A percentile compares a stretch with the other conserved stretches of the same genome.
These are phyloP conservation scores for Vombatus ursinus DNA, from an alignment of 2,113 vertebrate species.

Conservation along the genomic window DNA sequence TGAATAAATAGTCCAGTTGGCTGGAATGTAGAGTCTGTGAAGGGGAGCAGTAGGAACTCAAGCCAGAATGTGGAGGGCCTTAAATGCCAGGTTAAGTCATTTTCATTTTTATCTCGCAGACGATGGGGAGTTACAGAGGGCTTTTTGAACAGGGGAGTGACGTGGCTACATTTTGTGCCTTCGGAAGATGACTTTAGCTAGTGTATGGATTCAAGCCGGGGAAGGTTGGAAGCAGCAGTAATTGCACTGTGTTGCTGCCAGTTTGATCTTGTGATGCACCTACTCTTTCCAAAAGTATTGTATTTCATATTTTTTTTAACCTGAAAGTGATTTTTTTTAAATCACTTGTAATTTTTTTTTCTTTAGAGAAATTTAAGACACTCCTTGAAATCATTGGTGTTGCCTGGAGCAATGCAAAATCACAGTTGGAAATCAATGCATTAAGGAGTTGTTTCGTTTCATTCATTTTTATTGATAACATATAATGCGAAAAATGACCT, in stretches of 20 bases:
- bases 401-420: background rate
- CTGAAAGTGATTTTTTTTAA: background rate
- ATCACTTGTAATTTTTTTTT: background rate
- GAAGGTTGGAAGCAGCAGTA: background rate
- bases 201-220: background rate
- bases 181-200: background rate
- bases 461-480: background rate
- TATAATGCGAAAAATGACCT: background rate
- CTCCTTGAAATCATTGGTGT: background rate
- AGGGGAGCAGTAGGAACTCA: background rate
- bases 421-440: background rate
- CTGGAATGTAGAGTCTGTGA: background rate
- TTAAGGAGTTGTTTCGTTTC: background rate
- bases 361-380: background rate
- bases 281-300: background rate
- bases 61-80: background rate
- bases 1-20: background rate
- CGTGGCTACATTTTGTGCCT: background rate
- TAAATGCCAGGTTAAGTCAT: background rate
- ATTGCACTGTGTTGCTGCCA: background rate
- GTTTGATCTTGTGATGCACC: background rate
- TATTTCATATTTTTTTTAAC: background rate
- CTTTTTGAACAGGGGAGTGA: background rate
- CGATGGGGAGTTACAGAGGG: background rate
- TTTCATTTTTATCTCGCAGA: background rate